Evolutionary conservation across 2,113 vertebrate species (phyloP).

Genomic region (Lathamus discolor): DNA sequence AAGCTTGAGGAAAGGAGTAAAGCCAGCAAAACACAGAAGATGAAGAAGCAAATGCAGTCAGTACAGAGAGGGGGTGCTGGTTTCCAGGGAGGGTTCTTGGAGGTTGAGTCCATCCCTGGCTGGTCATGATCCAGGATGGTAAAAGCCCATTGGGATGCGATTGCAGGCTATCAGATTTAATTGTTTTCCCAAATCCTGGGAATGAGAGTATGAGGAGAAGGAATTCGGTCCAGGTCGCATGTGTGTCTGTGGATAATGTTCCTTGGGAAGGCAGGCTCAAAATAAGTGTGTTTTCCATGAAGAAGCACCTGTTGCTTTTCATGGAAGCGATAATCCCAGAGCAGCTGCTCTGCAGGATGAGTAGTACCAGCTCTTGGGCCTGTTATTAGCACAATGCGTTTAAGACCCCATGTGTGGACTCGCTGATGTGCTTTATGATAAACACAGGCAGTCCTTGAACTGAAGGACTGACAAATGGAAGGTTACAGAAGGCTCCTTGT

Average conservation of each 20-base stretch:
- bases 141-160: not conserved
- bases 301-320: not conserved
- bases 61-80: not conserved
- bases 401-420: not conserved
- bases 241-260: not conserved
- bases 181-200: not conserved
- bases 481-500: not conserved
- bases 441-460: not conserved
- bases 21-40: not conserved
- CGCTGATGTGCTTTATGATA: not conserved
- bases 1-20: not conserved
- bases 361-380: not conserved
- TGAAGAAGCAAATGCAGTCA: not conserved
- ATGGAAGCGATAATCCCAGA: not conserved
- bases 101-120: not conserved
- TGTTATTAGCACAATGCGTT: not conserved
- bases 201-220: not conserved
- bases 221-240: not conserved
- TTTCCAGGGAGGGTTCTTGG: not conserved
- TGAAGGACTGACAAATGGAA: not conserved
- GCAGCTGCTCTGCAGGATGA: not conserved
- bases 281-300: not conserved
- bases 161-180: not conserved
- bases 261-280: not conserved
- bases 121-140: not conserved